Evolutionary conservation across 1,140 invertebrate species (phyloP), one percentile per base, ranked within the genome.

Genomic region (Chironomus tepperi): DNA sequence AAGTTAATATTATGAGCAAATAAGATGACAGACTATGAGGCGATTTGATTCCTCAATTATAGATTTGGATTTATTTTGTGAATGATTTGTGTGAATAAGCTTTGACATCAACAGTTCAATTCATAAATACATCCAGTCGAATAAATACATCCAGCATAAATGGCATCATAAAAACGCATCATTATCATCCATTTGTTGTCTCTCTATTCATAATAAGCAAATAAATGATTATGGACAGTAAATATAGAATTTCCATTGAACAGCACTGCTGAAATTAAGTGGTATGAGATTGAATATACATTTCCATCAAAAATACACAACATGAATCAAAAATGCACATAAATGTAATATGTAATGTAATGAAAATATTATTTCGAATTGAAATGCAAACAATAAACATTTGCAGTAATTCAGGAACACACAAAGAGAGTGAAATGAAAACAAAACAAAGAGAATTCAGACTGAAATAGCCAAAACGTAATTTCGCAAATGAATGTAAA

Each of bases 311-410:
- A 57, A 57, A 15, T 47, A 2, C 47, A 57, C 47, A 57, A 57
- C 12, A 15, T 57, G 24, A 34, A 34, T 34, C 47, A 57, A n/a
- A 57, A 57, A 12, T 57, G 47, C 47, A 21, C 65, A 70, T 70
- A 15, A 70, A 57, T 57, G 12, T 57, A 70, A 70, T 70, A 70
- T 70, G 15, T 34, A 34, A 57, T 57, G 47, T 57, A 70, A 70
- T 70, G 16, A 70, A 70, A 70, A 70, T 21, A 70, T 70, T 70
- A 57, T 57, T 70, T 21, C 19, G 65, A 70, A 70, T 70, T 70
- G 65, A 70, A 70, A 70, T 70, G 65, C 65, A 70, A 70, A 70
- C 65, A 70, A 70, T 19, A 70, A 70, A 70, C 65, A 70, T 70
- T 70, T 70, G n/a, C 47, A 57, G 10, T n/a, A 57, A 57, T 5